Base-by-base conservation (phyloP, 2,113 vertebrate species). In the Lophura nycthemera region DNA sequence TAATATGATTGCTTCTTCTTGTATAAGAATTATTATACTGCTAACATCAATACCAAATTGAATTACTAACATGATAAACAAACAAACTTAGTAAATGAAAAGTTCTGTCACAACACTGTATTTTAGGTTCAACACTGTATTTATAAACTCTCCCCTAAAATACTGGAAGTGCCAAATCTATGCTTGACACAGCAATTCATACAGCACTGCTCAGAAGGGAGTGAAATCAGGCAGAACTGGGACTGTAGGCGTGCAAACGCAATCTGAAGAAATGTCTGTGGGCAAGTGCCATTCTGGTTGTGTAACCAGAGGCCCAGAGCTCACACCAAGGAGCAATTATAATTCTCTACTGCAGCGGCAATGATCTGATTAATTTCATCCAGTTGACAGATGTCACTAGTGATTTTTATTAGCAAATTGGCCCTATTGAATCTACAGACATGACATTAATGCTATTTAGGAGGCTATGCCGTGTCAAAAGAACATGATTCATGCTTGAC, bases 61-160 rank as follows among this genome's bases (percentile, higher is more conserved):
- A 89, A 91, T 54, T 14, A 95, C 89, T 87, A 95, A 67, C 61
- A 88, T 17, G 38, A 78, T 38, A 83, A 95, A 96, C 77, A 92
- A 92, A 96, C 71, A 66, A 54, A 89, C 47, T 90, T 91, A 67
- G 79, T 22, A 81, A 83, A 93, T 91, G 64, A 86, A 92, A 92
- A 92, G 60, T 69, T 85, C 86, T 91, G 87, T 92, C 94, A 91
- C 65, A 95, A 93, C 69, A 89, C 1, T 63, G 67, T 76, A 89
- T 94, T 91, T 95, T 65, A 96, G 60, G 87, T 79, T 89, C 85
- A 88, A 93, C 84, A 83, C 45, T 83, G 50, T 85, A 87, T 95
- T 91, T 88, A 86, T 92, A 83, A 89, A 85, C 34, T 86, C 72
- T 80, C 36, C 64, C 5, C 1, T 74, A 92, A 89, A 88, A 88